phyloP scores from a whole-genome alignment of 2,888 invertebrate species.

The Drosophila colorata region DNA sequence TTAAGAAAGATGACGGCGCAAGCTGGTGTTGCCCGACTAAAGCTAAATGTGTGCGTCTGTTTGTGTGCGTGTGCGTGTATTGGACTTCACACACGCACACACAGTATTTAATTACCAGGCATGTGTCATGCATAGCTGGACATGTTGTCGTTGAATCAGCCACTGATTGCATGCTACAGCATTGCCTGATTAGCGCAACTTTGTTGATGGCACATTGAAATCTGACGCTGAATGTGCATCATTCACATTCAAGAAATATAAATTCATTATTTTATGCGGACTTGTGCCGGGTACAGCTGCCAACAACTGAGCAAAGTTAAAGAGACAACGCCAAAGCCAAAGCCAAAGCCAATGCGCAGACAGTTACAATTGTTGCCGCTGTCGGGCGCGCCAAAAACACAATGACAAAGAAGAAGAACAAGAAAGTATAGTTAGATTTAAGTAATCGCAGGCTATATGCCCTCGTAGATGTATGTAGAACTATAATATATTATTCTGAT shows the following conservation, averaged over 20 bases:
- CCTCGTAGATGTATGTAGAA: too few relatives aligned
- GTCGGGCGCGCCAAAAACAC: slow-evolving; percentile 13
- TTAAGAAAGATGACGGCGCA: slow-evolving; percentile 36
- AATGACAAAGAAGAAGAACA: too few relatives aligned
- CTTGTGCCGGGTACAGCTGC: slow-evolving; percentile 7
- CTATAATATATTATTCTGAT: too few relatives aligned
- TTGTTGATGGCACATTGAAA: slow-evolving; percentile 37
- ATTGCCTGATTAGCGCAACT: slow-evolving; percentile 62
- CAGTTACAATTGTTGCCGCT: slow-evolving; percentile 67
- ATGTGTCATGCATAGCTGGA: slow-evolving; percentile 30
- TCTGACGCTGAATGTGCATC: slow-evolving; percentile 2
- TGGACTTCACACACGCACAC: slow-evolving; percentile 5
- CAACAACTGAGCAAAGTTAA: slow-evolving; percentile 15
- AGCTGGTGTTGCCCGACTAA: slow-evolving; percentile 15
- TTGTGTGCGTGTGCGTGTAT: neutral
- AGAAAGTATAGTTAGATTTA: too few relatives aligned
- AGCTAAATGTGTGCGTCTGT: neutral
- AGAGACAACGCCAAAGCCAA: slow-evolving; percentile 19
- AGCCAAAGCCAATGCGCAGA: slow-evolving; percentile 44
- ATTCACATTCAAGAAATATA: neutral
- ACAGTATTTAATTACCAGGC: slow-evolving; percentile 35
- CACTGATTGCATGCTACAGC: slow-evolving; percentile 51
- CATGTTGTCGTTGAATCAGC: slow-evolving; percentile 46
- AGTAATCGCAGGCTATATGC: too few relatives aligned
- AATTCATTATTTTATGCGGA: slow-evolving; percentile 7